phyloP scores from a whole-genome alignment of 2,113 vertebrate species.

The Malurus cyaneus region DNA sequence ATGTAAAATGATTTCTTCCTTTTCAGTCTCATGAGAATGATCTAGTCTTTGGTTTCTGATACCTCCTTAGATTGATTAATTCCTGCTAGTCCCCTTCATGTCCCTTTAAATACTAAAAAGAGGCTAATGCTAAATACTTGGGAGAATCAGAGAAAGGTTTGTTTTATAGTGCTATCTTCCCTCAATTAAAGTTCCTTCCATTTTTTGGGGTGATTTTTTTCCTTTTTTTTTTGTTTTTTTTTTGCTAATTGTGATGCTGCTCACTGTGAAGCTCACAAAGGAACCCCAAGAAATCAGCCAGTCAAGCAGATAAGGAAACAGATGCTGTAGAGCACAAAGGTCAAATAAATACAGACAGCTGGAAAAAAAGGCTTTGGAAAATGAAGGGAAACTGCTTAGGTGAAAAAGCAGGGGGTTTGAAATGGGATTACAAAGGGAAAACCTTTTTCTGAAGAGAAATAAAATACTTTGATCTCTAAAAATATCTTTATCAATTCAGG shows the following conservation, averaged over 20 bases:
- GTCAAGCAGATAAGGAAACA: not conserved
- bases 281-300: not conserved
- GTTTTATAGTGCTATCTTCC: not conserved
- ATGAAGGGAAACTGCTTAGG: not conserved
- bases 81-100: not conserved
- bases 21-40: not conserved
- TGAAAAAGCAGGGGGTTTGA: not conserved
- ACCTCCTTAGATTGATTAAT: not conserved
- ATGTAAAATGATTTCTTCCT: not conserved
- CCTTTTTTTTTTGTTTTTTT: fast-evolving
- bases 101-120: not conserved
- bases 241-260: not conserved
- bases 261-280: not conserved
- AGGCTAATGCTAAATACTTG: not conserved
- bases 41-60: not conserved
- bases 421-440: not conserved
- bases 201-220: not conserved
- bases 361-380: not conserved
- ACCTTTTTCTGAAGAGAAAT: not conserved
- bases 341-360: not conserved
- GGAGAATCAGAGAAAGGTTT: not conserved
- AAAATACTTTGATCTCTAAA: not conserved
- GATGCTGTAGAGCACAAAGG: not conserved
- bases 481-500: not conserved
- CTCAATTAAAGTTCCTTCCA: not conserved